phyloP scores from a whole-genome alignment of 1,140 invertebrate genomes.

The Musca vetustissima region DNA sequence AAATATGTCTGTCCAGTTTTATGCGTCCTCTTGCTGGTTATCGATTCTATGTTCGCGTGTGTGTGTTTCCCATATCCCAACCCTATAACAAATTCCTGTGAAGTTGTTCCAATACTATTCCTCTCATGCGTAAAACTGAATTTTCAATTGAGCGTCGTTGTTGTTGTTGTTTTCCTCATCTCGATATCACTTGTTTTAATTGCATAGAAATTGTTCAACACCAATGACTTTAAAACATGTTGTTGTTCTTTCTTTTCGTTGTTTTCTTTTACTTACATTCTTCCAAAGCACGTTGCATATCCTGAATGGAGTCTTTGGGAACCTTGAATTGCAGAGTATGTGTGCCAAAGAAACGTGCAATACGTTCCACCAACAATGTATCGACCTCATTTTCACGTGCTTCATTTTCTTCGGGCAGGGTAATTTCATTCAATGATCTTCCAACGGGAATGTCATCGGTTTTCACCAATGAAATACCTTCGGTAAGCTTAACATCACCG shows the following conservation, averaged over 20 bases:
- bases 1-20: no score
- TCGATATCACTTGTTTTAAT: background rate
- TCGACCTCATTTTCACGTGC: slow-evolving; percentile 76
- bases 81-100: no score
- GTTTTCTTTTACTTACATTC: slow-evolving; percentile 59
- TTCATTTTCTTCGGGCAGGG: slow-evolving; percentile 67
- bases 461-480: slow-evolving; percentile 71
- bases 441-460: slow-evolving; percentile 61
- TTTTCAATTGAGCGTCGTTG: no score
- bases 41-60: no score
- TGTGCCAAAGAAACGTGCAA: slow-evolving; percentile 73
- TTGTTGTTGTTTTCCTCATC: background rate
- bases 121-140: no score
- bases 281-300: slow-evolving; percentile 68
- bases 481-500: slow-evolving; percentile 62
- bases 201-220: no score
- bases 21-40: no score
- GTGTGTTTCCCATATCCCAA: no score
- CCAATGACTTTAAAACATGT: no score
- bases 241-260: no score
- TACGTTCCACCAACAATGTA: slow-evolving; percentile 71
- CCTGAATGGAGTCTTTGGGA: slow-evolving; percentile 67
- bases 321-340: slow-evolving; percentile 78
- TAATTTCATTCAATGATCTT: slow-evolving; percentile 57
- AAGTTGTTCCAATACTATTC: no score